A percentile compares a stretch with the other conserved stretches of the same genome.
Conservation (phyloP, 2,113 vertebrate species). For the Perognathus longimembris region DNA sequence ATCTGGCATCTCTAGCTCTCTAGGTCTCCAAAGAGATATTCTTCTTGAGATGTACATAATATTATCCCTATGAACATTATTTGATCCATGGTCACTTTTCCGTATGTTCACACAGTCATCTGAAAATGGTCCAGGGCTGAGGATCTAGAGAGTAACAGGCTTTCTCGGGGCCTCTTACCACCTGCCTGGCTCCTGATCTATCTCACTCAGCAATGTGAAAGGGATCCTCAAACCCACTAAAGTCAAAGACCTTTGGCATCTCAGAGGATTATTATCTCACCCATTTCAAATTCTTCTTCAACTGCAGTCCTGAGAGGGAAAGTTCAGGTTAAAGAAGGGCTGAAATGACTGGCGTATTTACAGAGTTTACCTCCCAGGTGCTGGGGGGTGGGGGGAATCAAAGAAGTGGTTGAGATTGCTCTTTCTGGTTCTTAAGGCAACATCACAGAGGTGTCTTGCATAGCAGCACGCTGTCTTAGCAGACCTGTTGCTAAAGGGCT, state of each 20-base stretch:
- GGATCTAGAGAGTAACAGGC: neutral
- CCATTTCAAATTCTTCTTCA: conserved; percentile 28
- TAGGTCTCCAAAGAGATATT: neutral
- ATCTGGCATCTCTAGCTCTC: neutral
- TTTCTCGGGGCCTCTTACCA: neutral
- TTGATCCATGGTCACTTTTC: neutral
- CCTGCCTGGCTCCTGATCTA: neutral
- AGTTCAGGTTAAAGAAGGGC: conserved; percentile 35
- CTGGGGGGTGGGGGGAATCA: neutral
- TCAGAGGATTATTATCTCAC: neutral
- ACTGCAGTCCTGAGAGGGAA: neutral
- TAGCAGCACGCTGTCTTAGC: neutral
- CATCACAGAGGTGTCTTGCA: neutral
- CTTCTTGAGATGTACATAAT: neutral
- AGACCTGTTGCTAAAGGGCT: neutral
- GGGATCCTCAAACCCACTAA: neutral
- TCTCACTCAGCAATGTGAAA: conserved; percentile 13
- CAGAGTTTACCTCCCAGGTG: conserved; percentile 22
- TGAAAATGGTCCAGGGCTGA: neutral
- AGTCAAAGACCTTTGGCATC: conserved; percentile 10
- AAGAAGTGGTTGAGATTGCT: neutral
- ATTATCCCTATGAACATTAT: neutral
- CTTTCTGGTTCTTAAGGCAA: conserved; percentile 58
- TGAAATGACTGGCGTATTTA: neutral
- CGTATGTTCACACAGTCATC: neutral